Evolutionary conservation across 2,888 invertebrate species (phyloP), one percentile per base, ranked within the genome.

Genomic region (Agonopterix heracliana): DNA sequence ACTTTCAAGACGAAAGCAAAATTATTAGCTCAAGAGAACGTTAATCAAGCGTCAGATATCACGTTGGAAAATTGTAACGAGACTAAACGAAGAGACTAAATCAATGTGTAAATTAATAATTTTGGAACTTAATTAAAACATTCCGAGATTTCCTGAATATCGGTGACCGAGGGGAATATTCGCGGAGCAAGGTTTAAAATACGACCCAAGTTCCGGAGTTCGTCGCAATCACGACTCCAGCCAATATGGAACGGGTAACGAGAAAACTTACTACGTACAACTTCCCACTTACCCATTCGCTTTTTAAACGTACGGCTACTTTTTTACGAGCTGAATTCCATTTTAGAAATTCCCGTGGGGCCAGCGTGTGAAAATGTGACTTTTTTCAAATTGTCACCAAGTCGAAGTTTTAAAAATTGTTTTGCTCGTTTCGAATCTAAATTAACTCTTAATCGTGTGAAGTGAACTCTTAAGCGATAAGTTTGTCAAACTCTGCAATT

Each of bases 101-200:
- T 26, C 26, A 26, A 26, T 26, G 26, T 26, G 26, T 26, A 69
- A 77, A 78, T 80, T 79, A 74, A 73, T 78, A 77, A 78, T 74
- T 75, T 65, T 55, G 56, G 53, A 66, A 78, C 64, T 74, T 79
- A 78, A 81, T 83, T 81, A 81, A 79, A 81, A 79, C 68, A 72
- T 76, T 72, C 64, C 60, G 52, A 52, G 50, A 61, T 59, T 55
- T 50, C 44, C 58, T 54, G 60, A 64, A 61, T 62, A 66, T 64
- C 56, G 57, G 52, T 48, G 57, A 56, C 48, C 51, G 48, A 51
- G 55, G 48, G 54, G 47, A 55, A 62, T 64, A 64, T 55, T 52
- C 53, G 56, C 53, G 56, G 53, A 46, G 17, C 35, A 35, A 54
- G 53, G 56, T 61, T 68, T 66, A 63, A 66, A 68, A 64, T 67